Percentiles rank a stretch among this genome's conserved stretches.
These are phyloP conservation scores for Tenualosa thibaudeaui DNA, from an alignment of 2,797 vertebrate species.

Conservation along the genomic window DNA sequence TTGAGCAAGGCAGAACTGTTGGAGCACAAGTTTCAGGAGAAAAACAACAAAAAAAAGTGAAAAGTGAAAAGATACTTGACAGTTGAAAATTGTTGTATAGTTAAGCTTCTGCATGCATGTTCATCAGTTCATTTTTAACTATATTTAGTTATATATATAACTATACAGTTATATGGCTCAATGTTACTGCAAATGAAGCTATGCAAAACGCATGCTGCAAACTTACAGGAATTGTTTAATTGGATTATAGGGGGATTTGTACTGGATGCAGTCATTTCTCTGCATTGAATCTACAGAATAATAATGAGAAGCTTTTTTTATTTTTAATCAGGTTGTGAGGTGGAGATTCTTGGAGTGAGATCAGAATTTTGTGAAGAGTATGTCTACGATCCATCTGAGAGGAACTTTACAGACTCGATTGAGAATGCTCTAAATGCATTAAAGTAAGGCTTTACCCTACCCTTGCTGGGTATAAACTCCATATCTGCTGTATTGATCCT, in stretches of 20 bases:
- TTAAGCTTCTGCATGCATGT: too few relatives aligned
- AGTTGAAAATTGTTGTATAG: too few relatives aligned
- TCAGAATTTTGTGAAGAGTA: conserved; percentile 87
- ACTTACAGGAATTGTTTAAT: not conserved
- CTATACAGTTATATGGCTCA: not conserved
- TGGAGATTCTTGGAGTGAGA: conserved; percentile 85
- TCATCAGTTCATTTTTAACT: too few relatives aligned
- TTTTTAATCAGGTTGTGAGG: conserved; percentile 84
- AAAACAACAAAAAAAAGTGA: not conserved
- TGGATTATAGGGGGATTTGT: not conserved
- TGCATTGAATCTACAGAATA: not conserved
- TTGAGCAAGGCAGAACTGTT: not conserved
- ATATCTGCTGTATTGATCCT: not conserved
- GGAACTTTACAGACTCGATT: conserved; percentile 80
- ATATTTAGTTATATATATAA: too few relatives aligned
- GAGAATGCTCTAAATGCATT: conserved; percentile 77
- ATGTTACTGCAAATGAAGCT: not conserved
- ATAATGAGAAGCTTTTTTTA: not conserved
- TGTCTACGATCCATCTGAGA: conserved; percentile 80
- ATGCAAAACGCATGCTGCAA: too few relatives aligned
- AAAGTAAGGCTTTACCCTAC: conserved; percentile 67
- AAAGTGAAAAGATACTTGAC: too few relatives aligned
- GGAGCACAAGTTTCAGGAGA: not conserved
- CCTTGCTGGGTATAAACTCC: not conserved
- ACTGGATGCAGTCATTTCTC: not conserved